These are phyloP conservation scores for Pholis gunnellus DNA, from an alignment of 2,113 vertebrate species.

Conservation along the genomic window DNA sequence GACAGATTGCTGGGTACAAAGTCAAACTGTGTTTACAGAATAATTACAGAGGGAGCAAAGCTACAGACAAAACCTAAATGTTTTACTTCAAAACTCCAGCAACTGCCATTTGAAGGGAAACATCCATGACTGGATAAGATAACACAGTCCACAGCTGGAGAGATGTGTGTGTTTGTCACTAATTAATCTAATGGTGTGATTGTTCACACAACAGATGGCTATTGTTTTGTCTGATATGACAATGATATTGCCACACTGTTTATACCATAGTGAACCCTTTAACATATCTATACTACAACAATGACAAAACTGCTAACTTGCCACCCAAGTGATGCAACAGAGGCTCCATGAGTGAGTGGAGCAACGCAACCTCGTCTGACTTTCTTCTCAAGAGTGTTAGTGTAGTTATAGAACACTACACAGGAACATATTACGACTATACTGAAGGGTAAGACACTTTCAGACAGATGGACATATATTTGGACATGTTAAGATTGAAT, in stretches of 20 bases:
- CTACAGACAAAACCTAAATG: constrained; percentile 22
- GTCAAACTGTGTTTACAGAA: constrained; percentile 43
- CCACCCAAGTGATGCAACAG: not conserved
- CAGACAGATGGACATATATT: not conserved
- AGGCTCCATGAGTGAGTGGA: not conserved
- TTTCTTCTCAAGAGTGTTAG: not conserved
- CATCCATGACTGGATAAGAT: not conserved
- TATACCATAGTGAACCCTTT: not conserved
- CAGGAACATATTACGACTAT: not conserved
- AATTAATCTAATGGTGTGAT: not conserved
- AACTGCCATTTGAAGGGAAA: constrained; percentile 5
- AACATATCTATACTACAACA: not conserved
- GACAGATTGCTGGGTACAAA: constrained; percentile 43
- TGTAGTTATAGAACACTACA: not conserved
- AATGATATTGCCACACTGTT: not conserved
- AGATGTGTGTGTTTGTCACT: not conserved
- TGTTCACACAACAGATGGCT: not conserved
- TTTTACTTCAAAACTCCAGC: constrained; percentile 6
- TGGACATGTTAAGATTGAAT: not conserved
- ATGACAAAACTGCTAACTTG: not conserved
- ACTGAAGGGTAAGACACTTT: not conserved
- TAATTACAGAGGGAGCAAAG: constrained; percentile 46
- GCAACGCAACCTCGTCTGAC: not conserved
- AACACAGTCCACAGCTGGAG: not conserved
- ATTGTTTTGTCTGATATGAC: not conserved